Percentiles rank a stretch among this genome's conserved stretches.
Conservation (phyloP, 2,113 vertebrate species). For the Leptobrachium leishanense region DNA sequence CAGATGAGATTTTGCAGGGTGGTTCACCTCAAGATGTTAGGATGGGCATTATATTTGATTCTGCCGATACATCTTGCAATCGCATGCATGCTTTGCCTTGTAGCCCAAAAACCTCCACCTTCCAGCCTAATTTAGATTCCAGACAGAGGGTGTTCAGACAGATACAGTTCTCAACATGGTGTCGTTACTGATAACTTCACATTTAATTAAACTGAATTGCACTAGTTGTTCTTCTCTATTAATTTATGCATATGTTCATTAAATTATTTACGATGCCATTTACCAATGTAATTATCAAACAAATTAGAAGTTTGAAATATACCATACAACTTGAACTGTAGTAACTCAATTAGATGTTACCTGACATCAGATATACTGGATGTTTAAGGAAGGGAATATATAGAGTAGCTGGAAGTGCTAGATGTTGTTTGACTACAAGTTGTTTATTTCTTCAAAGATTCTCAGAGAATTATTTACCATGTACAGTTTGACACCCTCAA, state of each 20-base stretch:
- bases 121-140: slow-evolving; percentile 1
- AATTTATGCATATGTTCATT: slow-evolving; percentile 6
- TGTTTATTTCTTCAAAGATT: too few relatives aligned
- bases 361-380: neutral
- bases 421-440: too few relatives aligned
- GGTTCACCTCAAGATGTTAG: neutral
- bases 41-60: neutral
- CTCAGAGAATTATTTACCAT: too few relatives aligned
- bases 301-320: neutral
- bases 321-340: neutral
- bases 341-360: neutral
- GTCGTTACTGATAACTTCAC: slow-evolving; percentile 1
- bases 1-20: neutral
- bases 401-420: too few relatives aligned
- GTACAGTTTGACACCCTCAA: too few relatives aligned
- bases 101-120: neutral
- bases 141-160: neutral
- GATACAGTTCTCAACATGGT: slow-evolving; percentile 1
- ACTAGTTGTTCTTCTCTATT: neutral
- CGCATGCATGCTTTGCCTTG: neutral
- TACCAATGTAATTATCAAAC: neutral
- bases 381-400: too few relatives aligned
- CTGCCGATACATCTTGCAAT: neutral
- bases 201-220: slow-evolving; percentile 6
- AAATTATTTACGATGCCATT: neutral